These are phyloP conservation scores for Intellagama lesueurii DNA, from an alignment of 2,797 vertebrate genomes.

Conservation along the genomic window DNA sequence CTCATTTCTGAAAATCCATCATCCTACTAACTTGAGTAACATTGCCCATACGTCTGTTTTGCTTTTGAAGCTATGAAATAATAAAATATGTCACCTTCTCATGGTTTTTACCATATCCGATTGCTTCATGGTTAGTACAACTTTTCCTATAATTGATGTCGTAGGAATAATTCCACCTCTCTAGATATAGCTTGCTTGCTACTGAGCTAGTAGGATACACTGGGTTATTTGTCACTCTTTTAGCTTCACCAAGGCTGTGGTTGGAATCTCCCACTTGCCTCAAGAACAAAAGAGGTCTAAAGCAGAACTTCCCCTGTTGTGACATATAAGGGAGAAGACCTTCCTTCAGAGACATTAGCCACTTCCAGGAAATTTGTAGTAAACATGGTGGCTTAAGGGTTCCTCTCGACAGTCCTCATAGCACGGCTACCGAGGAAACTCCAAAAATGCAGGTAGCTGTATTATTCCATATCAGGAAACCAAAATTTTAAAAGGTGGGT, in stretches of 20 bases:
- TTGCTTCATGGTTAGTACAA: background rate
- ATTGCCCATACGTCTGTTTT: constrained; percentile 64
- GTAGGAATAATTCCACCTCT: background rate
- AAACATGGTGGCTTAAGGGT: too few species aligned
- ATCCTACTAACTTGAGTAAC: constrained; percentile 59
- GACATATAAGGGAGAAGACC: background rate
- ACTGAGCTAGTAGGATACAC: too few species aligned
- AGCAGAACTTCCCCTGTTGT: background rate
- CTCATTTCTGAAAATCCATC: constrained; percentile 47
- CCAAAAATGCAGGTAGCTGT: too few species aligned
- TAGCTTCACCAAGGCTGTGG: background rate
- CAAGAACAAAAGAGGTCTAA: background rate
- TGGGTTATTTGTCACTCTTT: background rate
- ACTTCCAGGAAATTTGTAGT: too few species aligned
- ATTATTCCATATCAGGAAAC: too few species aligned
- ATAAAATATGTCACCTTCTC: constrained; percentile 71
- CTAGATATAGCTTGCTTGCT: too few species aligned
- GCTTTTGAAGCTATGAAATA: constrained; percentile 72
- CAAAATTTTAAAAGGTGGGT: too few species aligned
- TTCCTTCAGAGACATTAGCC: background rate
- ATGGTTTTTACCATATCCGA: constrained; percentile 34
- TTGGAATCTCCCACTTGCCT: background rate
- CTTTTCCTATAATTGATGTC: background rate
- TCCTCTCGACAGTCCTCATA: too few species aligned
- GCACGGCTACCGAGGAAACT: too few species aligned